A percentile compares a stretch with the other conserved stretches of the same genome.
Conservation (phyloP, 2,888 invertebrate species). For the Metacarcinus magister region DNA sequence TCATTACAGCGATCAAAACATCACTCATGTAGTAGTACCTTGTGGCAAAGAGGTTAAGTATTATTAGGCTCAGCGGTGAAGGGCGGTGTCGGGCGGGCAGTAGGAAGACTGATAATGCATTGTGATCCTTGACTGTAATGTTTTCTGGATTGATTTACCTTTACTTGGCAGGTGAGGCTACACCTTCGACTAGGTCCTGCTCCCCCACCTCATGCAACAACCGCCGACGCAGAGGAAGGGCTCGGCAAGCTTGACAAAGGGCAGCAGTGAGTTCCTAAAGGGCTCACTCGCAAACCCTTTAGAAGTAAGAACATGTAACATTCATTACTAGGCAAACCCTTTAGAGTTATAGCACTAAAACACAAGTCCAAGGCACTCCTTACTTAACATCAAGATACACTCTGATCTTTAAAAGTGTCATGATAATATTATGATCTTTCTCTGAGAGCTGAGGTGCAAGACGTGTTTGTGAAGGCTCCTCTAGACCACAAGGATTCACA, state of each 20-base stretch:
- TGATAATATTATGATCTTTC: background rate
- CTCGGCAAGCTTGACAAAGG: background rate
- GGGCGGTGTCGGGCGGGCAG: background rate
- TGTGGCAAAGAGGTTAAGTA: background rate
- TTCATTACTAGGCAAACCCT: background rate
- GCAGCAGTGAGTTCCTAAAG: background rate
- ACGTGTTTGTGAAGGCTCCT: slow-evolving; percentile 50
- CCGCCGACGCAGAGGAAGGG: slow-evolving; percentile 42
- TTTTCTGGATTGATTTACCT: background rate
- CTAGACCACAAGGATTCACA: slow-evolving; percentile 60
- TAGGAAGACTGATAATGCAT: background rate
- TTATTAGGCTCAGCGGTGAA: background rate
- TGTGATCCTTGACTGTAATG: background rate
- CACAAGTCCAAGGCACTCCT: background rate
- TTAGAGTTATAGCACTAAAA: background rate
- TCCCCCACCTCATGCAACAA: background rate
- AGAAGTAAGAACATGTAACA: slow-evolving; percentile 32
- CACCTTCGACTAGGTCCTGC: background rate
- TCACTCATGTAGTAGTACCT: background rate
- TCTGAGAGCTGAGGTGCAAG: background rate
- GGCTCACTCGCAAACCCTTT: slow-evolving; percentile 35
- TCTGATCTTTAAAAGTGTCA: background rate
- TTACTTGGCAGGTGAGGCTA: background rate
- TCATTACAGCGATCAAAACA: background rate
- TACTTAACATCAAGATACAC: slow-evolving; percentile 14